Percentiles rank a stretch among this genome's conserved stretches.
Conservation (phyloP, 2,888 invertebrate species). For the Chelonus formosanus region DNA sequence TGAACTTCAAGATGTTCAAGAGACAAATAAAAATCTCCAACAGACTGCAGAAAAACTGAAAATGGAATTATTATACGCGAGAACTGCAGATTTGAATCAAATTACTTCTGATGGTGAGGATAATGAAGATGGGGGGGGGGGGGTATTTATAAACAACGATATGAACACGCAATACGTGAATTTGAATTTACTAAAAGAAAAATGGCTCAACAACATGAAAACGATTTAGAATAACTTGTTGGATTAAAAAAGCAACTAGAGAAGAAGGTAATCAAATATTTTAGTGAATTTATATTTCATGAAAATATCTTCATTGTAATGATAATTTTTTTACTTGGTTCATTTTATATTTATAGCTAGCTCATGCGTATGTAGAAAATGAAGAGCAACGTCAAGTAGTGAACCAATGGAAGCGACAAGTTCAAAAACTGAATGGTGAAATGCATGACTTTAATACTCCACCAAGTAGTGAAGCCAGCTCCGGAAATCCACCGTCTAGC, state of each 20-base stretch:
- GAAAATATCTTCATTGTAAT: too few relatives aligned
- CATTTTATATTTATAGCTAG: too few relatives aligned
- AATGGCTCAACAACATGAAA: constrained; percentile 90
- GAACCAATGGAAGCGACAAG: too few relatives aligned
- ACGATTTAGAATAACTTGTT: constrained; percentile 90
- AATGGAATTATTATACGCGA: constrained; percentile 86
- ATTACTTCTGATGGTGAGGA: constrained; percentile 72
- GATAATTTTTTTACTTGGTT: too few relatives aligned
- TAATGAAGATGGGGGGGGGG: constrained; percentile 68
- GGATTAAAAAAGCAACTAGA: constrained; percentile 91
- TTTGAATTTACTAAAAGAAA: constrained; percentile 86
- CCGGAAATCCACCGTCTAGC: constrained; percentile 72
- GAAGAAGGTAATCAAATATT: constrained; percentile 79
- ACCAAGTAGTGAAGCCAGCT: constrained; percentile 78
- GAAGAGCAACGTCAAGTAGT: too few relatives aligned
- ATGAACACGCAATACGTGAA: constrained; percentile 84
- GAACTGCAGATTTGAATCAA: constrained; percentile 76
- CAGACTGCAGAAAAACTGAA: constrained; percentile 82
- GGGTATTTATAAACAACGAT: constrained; percentile 82
- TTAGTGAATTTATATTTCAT: too few relatives aligned
- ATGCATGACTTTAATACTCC: constrained; percentile 82
- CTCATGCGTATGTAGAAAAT: too few relatives aligned
- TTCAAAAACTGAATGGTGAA: too few relatives aligned
- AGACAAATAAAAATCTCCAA: constrained; percentile 78
- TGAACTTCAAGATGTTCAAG: constrained; percentile 84